A percentile compares a stretch with the other conserved stretches of the same genome.
Evolutionary conservation across 2,113 vertebrate species (phyloP).

Genomic region (Aptenodytes patagonicus): DNA sequence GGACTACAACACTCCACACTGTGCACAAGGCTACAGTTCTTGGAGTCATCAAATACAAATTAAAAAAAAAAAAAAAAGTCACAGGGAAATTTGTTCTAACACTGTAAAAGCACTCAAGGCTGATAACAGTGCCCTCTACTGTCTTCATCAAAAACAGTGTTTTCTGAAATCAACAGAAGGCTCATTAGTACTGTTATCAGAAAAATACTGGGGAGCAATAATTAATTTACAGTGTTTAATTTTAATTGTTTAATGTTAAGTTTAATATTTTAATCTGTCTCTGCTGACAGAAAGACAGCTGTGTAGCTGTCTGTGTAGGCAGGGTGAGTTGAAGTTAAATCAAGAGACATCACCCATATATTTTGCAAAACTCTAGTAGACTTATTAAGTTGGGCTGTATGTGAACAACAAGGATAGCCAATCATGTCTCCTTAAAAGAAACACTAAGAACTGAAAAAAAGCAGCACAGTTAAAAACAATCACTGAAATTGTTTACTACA

Average conservation of each 20-base stretch:
- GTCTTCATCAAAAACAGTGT: neutral
- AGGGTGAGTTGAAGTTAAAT: neutral
- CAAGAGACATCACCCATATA: neutral
- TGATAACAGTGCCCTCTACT: constrained; percentile 28
- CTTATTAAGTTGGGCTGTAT: neutral
- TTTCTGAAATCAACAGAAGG: neutral
- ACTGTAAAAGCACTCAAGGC: neutral
- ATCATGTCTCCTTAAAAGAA: neutral
- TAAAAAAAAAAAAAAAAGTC: neutral
- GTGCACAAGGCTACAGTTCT: neutral
- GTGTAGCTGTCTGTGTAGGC: neutral
- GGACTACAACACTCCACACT: neutral
- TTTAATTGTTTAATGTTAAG: neutral
- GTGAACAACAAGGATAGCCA: neutral
- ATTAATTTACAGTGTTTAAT: neutral
- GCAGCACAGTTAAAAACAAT: neutral
- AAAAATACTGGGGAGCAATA: neutral
- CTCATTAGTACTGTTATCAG: neutral
- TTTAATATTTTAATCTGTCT: neutral
- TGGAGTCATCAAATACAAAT: neutral
- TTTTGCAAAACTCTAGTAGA: neutral
- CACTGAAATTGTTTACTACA: neutral
- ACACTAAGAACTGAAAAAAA: neutral
- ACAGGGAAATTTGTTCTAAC: neutral
- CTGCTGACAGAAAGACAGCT: neutral